These are phyloP conservation scores for Sander vitreus DNA, from an alignment of 2,113 vertebrate species.

Conservation along the genomic window DNA sequence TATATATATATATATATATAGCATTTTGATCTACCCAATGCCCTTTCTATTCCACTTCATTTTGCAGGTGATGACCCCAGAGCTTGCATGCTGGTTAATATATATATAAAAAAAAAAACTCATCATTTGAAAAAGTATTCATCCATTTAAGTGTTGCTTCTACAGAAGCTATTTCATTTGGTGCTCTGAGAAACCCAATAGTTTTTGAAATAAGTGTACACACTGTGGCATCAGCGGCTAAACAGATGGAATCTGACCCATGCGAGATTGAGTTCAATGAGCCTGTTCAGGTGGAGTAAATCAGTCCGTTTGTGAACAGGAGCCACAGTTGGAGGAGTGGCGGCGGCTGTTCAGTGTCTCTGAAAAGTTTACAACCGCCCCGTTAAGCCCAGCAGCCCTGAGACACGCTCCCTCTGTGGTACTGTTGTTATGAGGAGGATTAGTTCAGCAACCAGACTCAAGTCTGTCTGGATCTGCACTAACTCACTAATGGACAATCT, in stretches of 20 bases:
- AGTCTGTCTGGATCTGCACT: constrained; percentile 12
- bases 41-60: constrained; percentile 31
- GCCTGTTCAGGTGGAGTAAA: constrained; percentile 45
- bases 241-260: constrained; percentile 23
- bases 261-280: constrained; percentile 10
- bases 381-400: constrained; percentile 17
- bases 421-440: constrained; percentile 62
- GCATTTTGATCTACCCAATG: not conserved
- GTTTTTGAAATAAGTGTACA: constrained; percentile 1
- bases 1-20: no score
- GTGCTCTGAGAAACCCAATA: not conserved
- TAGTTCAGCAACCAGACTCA: constrained; percentile 35
- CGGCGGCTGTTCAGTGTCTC: constrained; percentile 54
- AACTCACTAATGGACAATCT: constrained; percentile 22
- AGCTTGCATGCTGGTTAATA: not conserved
- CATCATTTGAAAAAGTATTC: not conserved
- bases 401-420: constrained; percentile 41
- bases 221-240: constrained; percentile 1
- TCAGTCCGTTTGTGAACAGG: constrained; percentile 43
- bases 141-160: constrained; percentile 16
- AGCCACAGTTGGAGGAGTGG: constrained; percentile 23
- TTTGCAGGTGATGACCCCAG: constrained; percentile 22
- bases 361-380: constrained; percentile 45
- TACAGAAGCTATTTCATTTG: constrained; percentile 12
- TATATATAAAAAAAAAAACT: constrained; percentile 24